Base-by-base conservation (phyloP, 2,888 invertebrate genomes). In the Dasysyrphus tricinctus region DNA sequence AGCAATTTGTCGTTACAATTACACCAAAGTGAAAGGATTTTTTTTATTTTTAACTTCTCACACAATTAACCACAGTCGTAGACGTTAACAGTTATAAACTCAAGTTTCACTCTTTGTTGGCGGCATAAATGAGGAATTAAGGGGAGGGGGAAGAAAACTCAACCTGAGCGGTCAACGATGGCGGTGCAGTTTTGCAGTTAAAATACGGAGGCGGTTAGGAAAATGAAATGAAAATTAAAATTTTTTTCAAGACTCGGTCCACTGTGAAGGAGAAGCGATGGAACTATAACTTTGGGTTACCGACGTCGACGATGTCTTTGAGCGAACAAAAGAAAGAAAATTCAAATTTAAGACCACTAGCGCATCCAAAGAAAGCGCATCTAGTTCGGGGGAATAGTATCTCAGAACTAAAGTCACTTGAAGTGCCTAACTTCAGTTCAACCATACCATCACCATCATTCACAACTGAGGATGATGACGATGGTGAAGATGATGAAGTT, bases 401-500 rank as follows among this genome's bases (percentile, higher is more conserved):
- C 89, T 91, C 91, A 91, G 91, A 92, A 92, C 92, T 92, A 91
- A 92, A 90, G 88, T 89, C 88, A 88, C 78, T 89, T 88, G 86
- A 89, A 87, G 89, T 88, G 89, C 88, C 88, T 86, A 88, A 87
- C 79, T 79, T 69, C 82, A 80, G 88, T 80, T 84, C 74, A 88
- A 89, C 86, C 77, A 82, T 32, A 54, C 32, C 54, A 37, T 16
- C 39, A 7, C 42, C 80, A 82, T 70, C 77, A 77, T 73, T 74
- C 77, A 73, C 63, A 57, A 44, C 29, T 44, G 29, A 44, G 1
- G 44, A 29, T 44, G 65, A 65, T 56, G 80, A 44, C 57, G 74
- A 24, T 63, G 61, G n/a, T 29, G 37, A 29, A 19, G 80, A 70
- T 65, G 75, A 37, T 70, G 67, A 24, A 39, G 51, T 19, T 39